A percentile compares a stretch with the other conserved stretches of the same genome.
Evolutionary conservation across 2,888 invertebrate genomes (phyloP).

Genomic region (Chironomus tentans): DNA sequence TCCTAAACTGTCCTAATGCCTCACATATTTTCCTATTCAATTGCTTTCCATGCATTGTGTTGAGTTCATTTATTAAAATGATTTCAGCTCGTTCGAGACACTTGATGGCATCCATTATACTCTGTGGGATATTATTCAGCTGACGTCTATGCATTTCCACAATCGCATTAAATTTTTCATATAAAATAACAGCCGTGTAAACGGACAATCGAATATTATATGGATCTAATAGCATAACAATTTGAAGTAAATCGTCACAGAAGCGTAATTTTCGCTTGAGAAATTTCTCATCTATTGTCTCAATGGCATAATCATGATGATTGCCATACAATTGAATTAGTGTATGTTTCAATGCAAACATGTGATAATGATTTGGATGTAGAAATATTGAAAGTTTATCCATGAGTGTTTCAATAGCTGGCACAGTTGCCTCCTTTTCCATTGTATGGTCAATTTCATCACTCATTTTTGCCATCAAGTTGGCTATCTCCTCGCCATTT

Average conservation of each 20-base stretch:
- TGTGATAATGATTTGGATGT: conserved; percentile 76
- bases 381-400: conserved; percentile 63
- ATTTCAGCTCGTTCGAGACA: conserved; percentile 34
- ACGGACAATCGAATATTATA: conserved; percentile 63
- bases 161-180: conserved; percentile 56
- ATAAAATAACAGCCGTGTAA: conserved; percentile 67
- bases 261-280: conserved; percentile 56
- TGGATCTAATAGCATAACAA: conserved; percentile 60
- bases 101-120: conserved; percentile 30
- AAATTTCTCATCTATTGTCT: conserved; percentile 49
- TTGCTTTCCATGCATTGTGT: conserved; percentile 28
- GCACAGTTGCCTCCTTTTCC: conserved; percentile 46
- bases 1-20: background rate
- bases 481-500: conserved; percentile 50
- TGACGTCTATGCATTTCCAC: conserved; percentile 44
- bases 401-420: conserved; percentile 54
- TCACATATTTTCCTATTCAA: background rate
- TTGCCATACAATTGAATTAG: conserved; percentile 70
- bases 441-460: conserved; percentile 64
- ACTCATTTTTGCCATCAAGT: conserved; percentile 61
- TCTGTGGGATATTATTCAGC: conserved; percentile 28
- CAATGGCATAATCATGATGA: conserved; percentile 49
- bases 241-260: conserved; percentile 54
- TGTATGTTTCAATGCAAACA: conserved; percentile 73
- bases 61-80: conserved; percentile 36